phyloP scores from a whole-genome alignment of 1,140 invertebrate genomes.

The Drosophila pectinifera region DNA sequence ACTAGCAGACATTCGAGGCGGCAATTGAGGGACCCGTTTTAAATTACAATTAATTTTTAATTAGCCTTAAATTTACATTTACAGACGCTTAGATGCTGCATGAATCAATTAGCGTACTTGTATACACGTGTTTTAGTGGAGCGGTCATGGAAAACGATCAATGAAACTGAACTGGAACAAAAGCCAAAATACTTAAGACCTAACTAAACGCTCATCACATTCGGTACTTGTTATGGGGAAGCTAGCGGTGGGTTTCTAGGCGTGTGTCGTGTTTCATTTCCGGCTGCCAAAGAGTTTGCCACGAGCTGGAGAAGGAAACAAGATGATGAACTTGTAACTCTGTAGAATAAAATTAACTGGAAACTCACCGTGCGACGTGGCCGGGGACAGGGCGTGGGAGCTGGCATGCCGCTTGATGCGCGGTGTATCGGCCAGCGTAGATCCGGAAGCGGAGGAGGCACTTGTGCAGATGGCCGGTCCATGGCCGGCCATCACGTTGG shows the following conservation, averaged over 20 bases:
- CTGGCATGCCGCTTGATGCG: constrained; percentile 72
- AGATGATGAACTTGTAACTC: background rate
- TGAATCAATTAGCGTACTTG: constrained; percentile 57
- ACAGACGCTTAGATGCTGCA: constrained; percentile 34
- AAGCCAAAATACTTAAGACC: constrained; percentile 34
- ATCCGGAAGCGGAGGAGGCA: constrained; percentile 6
- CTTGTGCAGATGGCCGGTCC: constrained; percentile 9
- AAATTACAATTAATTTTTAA: constrained; percentile 78
- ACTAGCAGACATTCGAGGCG: constrained; percentile 29
- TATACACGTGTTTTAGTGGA: constrained; percentile 18
- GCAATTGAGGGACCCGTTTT: constrained; percentile 43
- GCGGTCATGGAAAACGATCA: constrained; percentile 14
- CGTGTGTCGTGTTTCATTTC: constrained; percentile 58
- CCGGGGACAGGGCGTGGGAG: constrained; percentile 66
- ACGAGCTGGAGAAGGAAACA: constrained; percentile 42
- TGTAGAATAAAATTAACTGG: background rate
- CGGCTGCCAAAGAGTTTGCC: constrained; percentile 70
- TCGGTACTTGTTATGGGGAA: constrained; percentile 33
- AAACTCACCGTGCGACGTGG: constrained; percentile 58
- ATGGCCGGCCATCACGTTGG: constrained; percentile 11
- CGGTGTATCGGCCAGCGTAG: constrained; percentile 27
- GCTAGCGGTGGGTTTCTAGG: constrained; percentile 7
- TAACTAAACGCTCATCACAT: constrained; percentile 61
- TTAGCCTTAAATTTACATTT: constrained; percentile 63
- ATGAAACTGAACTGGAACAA: constrained; percentile 24